A percentile compares a stretch with the other conserved stretches of the same genome.
Evolutionary conservation across 2,888 invertebrate genomes (phyloP).

Genomic region (Ypsolopha sequella): DNA sequence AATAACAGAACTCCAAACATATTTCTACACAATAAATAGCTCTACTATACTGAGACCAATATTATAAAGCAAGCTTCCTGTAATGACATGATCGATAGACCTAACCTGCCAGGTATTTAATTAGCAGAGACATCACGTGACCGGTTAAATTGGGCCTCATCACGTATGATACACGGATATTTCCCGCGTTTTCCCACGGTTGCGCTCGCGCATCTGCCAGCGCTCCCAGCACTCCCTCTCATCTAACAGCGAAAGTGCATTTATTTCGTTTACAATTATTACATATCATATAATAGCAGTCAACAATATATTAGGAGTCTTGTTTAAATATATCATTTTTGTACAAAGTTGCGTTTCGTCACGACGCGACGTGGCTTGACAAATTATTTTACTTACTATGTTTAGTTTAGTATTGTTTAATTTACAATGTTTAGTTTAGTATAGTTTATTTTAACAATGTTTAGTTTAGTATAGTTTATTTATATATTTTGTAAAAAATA

Average conservation of each 20-base stretch:
- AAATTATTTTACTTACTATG: background rate
- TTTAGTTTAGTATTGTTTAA: too few species aligned
- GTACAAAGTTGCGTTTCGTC: background rate
- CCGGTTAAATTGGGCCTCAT: conserved; percentile 26
- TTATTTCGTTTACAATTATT: conserved; percentile 2
- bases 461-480: too few species aligned
- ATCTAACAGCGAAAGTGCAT: background rate
- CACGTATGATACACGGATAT: conserved; percentile 13
- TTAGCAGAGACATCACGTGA: conserved; percentile 32
- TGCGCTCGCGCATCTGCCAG: conserved; percentile 42
- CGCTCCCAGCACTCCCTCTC: conserved; percentile 19
- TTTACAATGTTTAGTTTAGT: too few species aligned
- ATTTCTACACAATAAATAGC: too few species aligned
- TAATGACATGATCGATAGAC: background rate
- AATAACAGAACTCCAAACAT: too few species aligned
- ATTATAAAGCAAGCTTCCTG: background rate
- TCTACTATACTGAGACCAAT: background rate
- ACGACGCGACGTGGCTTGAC: background rate
- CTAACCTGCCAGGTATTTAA: background rate
- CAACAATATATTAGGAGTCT: too few species aligned
- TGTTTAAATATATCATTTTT: background rate
- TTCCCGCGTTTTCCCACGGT: conserved; percentile 38
- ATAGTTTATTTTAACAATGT: too few species aligned
- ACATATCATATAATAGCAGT: too few species aligned
- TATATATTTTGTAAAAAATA: too few species aligned